Percentiles rank a stretch among this genome's conserved stretches.
Conservation (phyloP, 1,140 invertebrate species). For the Maconellicoccus hirsutus region DNA sequence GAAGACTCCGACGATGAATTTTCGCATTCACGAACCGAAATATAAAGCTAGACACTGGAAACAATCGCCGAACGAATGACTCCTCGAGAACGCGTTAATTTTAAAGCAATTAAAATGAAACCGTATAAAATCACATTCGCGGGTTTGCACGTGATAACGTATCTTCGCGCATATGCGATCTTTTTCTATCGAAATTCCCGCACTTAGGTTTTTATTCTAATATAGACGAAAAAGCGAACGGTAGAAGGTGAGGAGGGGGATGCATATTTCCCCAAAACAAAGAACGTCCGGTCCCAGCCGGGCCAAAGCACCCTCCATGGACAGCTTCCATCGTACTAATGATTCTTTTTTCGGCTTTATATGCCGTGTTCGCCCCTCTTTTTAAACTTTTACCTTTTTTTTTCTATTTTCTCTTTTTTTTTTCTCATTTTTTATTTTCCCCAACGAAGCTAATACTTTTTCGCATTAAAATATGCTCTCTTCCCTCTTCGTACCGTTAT, state of each 20-base stretch:
- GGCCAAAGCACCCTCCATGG: conserved; percentile 21
- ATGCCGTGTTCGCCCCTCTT: conserved; percentile 21
- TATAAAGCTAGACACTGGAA: too few relatives aligned
- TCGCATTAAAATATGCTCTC: conserved; percentile 17
- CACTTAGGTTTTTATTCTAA: conserved; percentile 10
- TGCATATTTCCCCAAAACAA: conserved; percentile 14
- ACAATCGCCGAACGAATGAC: neutral
- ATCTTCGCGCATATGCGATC: neutral
- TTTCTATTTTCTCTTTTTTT: neutral
- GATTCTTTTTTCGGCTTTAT: conserved; percentile 22
- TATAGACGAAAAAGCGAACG: neutral
- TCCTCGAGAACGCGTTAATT: neutral
- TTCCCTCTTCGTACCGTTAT: neutral
- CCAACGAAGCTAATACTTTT: conserved; percentile 21
- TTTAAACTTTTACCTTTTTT: conserved; percentile 22
- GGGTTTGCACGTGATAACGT: neutral
- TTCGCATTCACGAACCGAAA: too few relatives aligned
- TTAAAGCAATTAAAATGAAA: too few relatives aligned
- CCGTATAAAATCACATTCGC: neutral
- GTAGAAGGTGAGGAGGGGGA: neutral
- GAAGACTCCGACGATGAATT: too few relatives aligned
- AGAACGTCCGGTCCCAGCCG: conserved; percentile 18
- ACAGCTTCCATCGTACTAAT: conserved; percentile 22
- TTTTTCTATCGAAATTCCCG: conserved; percentile 1
- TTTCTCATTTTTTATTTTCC: conserved; percentile 22